Percentiles rank a stretch among this genome's conserved stretches.
phyloP scores from a whole-genome alignment of 1,140 invertebrate species.

The Drosophila miranda region DNA sequence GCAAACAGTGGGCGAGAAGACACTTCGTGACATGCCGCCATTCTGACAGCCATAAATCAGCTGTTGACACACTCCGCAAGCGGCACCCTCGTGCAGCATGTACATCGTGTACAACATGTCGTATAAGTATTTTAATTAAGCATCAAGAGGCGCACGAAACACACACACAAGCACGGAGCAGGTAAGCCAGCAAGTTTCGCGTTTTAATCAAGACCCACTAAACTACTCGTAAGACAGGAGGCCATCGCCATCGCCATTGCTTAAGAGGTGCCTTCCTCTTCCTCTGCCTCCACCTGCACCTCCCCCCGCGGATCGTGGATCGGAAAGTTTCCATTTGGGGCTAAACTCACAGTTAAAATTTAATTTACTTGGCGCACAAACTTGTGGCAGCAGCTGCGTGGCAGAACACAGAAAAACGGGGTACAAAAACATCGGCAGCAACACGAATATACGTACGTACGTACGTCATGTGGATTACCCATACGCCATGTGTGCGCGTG shows the following conservation, averaged over 20 bases:
- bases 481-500: slow-evolving; percentile 34
- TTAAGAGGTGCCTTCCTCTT: neutral
- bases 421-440: neutral
- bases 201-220: slow-evolving; percentile 77
- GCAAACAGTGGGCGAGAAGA: slow-evolving; percentile 34
- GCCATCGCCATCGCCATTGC: neutral
- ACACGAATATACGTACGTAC: neutral
- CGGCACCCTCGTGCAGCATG: neutral
- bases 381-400: slow-evolving; percentile 66
- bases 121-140: slow-evolving; percentile 81
- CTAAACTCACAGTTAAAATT: slow-evolving; percentile 73
- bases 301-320: slow-evolving; percentile 20
- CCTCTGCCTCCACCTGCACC: too few species aligned
- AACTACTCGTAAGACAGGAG: slow-evolving; percentile 45
- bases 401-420: slow-evolving; percentile 14
- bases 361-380: slow-evolving; percentile 73
- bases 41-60: slow-evolving; percentile 27
- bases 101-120: slow-evolving; percentile 65
- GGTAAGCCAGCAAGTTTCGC: slow-evolving; percentile 56
- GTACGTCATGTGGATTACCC: slow-evolving; percentile 55
- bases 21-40: neutral
- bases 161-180: slow-evolving; percentile 15
- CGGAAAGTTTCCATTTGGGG: slow-evolving; percentile 74
- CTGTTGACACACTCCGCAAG: slow-evolving; percentile 70
- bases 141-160: slow-evolving; percentile 69